These are phyloP conservation scores for Polypedilum vanderplanki DNA, from an alignment of 1,140 invertebrate genomes.

Conservation along the genomic window DNA sequence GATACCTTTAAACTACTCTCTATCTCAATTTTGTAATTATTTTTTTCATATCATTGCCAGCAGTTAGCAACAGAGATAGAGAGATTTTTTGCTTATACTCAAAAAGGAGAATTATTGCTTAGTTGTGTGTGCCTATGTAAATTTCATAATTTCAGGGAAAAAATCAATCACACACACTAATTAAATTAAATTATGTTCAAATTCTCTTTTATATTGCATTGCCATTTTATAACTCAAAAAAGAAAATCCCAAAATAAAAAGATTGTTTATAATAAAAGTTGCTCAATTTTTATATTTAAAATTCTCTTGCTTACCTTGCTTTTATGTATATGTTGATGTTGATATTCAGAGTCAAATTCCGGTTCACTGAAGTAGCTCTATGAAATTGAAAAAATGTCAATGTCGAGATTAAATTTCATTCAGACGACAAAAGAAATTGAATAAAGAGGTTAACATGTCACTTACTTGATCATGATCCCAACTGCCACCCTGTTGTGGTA, in stretches of 20 bases:
- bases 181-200: neutral
- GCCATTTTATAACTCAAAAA: neutral
- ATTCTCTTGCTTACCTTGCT: slow-evolving; percentile 66
- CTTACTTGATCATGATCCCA: slow-evolving; percentile 42
- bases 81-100: too few species aligned
- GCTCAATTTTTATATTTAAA: neutral
- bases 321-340: slow-evolving; percentile 88
- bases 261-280: neutral
- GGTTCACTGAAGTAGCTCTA: slow-evolving; percentile 89
- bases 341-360: slow-evolving; percentile 88
- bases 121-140: too few species aligned
- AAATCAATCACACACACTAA: neutral
- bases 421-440: neutral
- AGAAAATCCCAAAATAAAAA: too few species aligned
- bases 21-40: neutral
- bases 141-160: neutral
- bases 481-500: slow-evolving; percentile 45
- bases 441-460: neutral
- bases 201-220: neutral
- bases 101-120: too few species aligned
- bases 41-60: too few species aligned
- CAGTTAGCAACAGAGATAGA: too few species aligned
- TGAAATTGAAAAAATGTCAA: slow-evolving; percentile 35
- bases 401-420: neutral
- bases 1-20: too few species aligned